Percentiles rank a stretch among this genome's conserved stretches.
These are phyloP conservation scores for Chironomus riparius DNA, from an alignment of 2,888 invertebrate species.

Conservation along the genomic window DNA sequence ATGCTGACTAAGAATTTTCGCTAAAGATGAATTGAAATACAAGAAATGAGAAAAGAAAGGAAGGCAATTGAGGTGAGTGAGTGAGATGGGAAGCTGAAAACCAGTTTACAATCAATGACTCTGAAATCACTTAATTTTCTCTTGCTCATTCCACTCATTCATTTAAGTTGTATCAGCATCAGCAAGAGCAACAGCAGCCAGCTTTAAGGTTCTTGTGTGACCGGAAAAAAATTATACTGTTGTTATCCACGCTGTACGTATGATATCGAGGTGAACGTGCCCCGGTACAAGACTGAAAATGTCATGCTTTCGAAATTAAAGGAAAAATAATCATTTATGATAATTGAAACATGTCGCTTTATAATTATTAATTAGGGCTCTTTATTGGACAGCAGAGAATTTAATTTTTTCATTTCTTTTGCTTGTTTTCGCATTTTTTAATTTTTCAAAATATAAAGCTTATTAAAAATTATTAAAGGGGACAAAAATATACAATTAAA, in stretches of 20 bases:
- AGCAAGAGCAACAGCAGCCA: too few relatives aligned
- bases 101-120: slow-evolving; percentile 22
- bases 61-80: background rate
- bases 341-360: background rate
- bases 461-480: too few relatives aligned
- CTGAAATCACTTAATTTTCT: slow-evolving; percentile 26
- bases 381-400: background rate
- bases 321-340: background rate
- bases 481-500: too few relatives aligned
- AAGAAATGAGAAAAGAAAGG: background rate
- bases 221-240: slow-evolving; percentile 4
- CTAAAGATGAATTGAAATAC: background rate
- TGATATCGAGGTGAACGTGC: slow-evolving; percentile 14
- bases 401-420: too few relatives aligned
- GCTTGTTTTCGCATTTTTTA: too few relatives aligned
- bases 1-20: background rate
- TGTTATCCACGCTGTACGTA: background rate
- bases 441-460: too few relatives aligned
- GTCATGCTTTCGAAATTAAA: background rate
- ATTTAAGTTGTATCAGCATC: too few relatives aligned
- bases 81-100: background rate
- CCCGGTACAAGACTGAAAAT: slow-evolving; percentile 12
- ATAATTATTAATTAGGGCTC: background rate
- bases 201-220: slow-evolving; percentile 2
- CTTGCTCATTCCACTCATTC: background rate